Percentiles rank a stretch among this genome's conserved stretches.
Conservation (phyloP, 2,113 vertebrate species). For the Neotoma lepida region DNA sequence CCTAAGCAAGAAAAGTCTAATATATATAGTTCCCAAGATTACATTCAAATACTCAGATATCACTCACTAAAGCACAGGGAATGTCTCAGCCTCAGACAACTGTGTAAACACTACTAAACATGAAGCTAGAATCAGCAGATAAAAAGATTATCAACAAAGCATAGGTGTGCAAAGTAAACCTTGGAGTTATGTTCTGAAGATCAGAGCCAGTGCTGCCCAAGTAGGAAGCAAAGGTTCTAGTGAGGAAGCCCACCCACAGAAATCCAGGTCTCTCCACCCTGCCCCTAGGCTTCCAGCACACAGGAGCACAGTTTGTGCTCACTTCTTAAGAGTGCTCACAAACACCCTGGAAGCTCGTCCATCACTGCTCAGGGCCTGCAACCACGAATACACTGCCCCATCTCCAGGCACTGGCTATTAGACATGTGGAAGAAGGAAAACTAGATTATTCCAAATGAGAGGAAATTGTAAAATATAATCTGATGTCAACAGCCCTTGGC, state of each 20-base stretch:
- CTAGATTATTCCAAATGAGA: conserved; percentile 64
- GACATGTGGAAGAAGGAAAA: conserved; percentile 63
- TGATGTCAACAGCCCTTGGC: conserved; percentile 54
- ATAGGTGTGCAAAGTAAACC: conserved; percentile 26
- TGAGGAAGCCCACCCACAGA: conserved; percentile 21
- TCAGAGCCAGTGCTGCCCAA: conserved; percentile 54
- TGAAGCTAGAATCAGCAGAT: conserved; percentile 10
- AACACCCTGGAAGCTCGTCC: conserved; percentile 53
- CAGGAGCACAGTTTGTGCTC: conserved; percentile 28
- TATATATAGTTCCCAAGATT: neutral
- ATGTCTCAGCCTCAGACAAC: neutral
- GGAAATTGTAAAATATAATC: conserved; percentile 69
- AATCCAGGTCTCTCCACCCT: conserved; percentile 13
- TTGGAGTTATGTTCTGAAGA: conserved; percentile 49
- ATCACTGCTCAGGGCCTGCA: neutral
- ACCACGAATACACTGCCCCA: conserved; percentile 58
- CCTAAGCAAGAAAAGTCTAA: neutral
- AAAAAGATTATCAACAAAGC: conserved; percentile 41
- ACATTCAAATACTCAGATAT: neutral
- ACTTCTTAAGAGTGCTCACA: conserved; percentile 55
- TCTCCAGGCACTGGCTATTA: conserved; percentile 58
- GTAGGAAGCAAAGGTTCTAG: conserved; percentile 48
- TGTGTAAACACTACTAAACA: conserved; percentile 40
- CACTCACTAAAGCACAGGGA: conserved; percentile 44
- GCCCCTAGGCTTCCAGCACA: conserved; percentile 38